phyloP scores from a whole-genome alignment of 1,140 invertebrate genomes.

The Sinonovacula constricta region DNA sequence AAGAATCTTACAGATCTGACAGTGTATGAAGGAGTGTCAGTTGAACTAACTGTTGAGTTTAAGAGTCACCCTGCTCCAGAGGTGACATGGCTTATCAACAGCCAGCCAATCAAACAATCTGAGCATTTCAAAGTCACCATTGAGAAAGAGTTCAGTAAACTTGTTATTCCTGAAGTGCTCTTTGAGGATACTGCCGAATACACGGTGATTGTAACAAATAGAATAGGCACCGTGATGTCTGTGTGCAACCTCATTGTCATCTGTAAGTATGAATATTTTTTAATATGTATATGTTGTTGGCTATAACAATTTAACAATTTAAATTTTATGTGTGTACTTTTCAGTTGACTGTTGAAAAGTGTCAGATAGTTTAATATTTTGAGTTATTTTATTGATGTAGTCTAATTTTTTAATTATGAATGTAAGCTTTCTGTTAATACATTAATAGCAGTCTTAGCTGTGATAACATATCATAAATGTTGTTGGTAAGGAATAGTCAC shows the following conservation, averaged over 20 bases:
- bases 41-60: conserved; percentile 82
- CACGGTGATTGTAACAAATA: conserved; percentile 70
- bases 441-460: too few species aligned
- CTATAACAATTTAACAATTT: too few species aligned
- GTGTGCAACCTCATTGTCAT: conserved; percentile 67
- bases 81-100: conserved; percentile 94
- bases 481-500: too few species aligned
- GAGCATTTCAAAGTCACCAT: conserved; percentile 63
- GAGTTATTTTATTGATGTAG: too few species aligned
- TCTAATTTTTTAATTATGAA: too few species aligned
- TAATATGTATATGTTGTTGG: too few species aligned
- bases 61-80: conserved; percentile 94
- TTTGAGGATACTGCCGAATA: conserved; percentile 75
- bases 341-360: too few species aligned
- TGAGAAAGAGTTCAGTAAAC: conserved; percentile 63
- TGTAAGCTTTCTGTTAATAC: too few species aligned
- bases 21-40: conserved; percentile 57
- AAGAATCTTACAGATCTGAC: conserved; percentile 61
- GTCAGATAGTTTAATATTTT: too few species aligned
- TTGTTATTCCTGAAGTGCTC: conserved; percentile 72
- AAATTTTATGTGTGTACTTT: too few species aligned
- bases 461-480: too few species aligned
- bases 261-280: conserved; percentile 68
- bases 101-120: conserved; percentile 74
- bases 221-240: conserved; percentile 65